Evolutionary conservation across 2,888 invertebrate genomes (phyloP).

Genomic region (Aspidapion aeneum): DNA sequence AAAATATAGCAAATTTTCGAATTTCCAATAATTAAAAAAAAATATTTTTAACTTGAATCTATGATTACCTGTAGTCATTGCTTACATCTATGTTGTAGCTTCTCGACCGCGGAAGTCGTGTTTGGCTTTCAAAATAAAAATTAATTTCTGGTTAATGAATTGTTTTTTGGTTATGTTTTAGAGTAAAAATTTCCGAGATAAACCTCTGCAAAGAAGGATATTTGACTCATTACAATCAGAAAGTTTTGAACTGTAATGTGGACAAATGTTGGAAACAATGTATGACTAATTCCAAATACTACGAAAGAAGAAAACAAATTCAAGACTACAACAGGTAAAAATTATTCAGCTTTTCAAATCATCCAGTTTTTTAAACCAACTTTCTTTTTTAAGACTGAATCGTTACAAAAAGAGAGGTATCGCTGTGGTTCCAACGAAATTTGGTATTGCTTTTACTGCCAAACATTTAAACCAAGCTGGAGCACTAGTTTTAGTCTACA

Average conservation of each 20-base stretch:
- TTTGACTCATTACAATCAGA: constrained; percentile 73
- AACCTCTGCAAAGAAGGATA: constrained; percentile 83
- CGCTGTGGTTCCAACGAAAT: constrained; percentile 77
- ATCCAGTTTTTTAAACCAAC: too few relatives aligned
- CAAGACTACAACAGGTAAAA: constrained; percentile 70
- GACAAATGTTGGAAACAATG: constrained; percentile 77
- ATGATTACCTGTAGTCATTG: too few relatives aligned
- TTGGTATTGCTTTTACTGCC: constrained; percentile 78
- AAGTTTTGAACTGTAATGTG: constrained; percentile 68
- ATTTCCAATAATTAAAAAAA: too few relatives aligned
- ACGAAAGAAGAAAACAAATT: constrained; percentile 55
- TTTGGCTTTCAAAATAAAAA: too few relatives aligned
- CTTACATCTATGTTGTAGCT: too few relatives aligned
- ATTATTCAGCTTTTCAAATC: constrained; percentile 5
- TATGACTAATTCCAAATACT: constrained; percentile 61
- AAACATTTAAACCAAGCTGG: constrained; percentile 80
- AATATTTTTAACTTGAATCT: too few relatives aligned
- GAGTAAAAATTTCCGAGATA: constrained; percentile 55
- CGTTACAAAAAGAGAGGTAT: constrained; percentile 87
- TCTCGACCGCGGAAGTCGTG: too few relatives aligned
- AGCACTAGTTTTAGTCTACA: constrained; percentile 83
- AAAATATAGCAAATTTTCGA: too few relatives aligned
- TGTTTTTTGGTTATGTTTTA: too few relatives aligned
- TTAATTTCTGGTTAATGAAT: too few relatives aligned
- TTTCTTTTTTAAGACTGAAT: constrained; percentile 60